Conservation (phyloP, 1,140 invertebrate species). For the Heterodera carotae region DNA sequence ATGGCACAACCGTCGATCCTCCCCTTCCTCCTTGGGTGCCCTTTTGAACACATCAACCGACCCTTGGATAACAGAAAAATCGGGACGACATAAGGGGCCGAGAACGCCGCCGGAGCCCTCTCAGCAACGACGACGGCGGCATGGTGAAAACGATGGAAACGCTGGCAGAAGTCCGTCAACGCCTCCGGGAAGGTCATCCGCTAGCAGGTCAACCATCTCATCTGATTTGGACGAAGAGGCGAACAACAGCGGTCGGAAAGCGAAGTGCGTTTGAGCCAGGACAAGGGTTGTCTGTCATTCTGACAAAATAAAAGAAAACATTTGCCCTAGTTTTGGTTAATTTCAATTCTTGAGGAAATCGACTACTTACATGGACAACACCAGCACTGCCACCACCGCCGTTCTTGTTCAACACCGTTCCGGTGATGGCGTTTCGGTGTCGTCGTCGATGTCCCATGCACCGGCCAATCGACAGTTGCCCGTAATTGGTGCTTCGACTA, state of each 20-base stretch:
- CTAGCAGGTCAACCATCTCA: background rate
- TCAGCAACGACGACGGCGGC: too few relatives aligned
- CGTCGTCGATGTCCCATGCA: background rate
- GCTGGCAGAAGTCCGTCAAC: background rate
- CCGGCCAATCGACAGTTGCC: background rate
- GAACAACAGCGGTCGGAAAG: background rate
- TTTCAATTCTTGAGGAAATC: background rate
- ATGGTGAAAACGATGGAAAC: too few relatives aligned
- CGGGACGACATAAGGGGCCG: background rate
- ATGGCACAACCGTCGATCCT: background rate
- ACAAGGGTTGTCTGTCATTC: background rate
- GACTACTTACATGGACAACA: background rate
- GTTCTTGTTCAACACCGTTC: background rate
- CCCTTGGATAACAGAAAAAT: background rate
- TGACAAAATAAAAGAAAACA: too few relatives aligned
- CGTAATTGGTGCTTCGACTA: background rate
- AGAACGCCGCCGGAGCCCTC: background rate
- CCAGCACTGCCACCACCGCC: too few relatives aligned
- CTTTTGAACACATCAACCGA: slow-evolving; percentile 1
- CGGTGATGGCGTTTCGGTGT: background rate
- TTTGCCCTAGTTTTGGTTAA: too few relatives aligned
- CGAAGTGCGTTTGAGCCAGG: background rate
- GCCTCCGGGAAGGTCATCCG: background rate
- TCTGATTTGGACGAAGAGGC: background rate
- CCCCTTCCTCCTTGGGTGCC: slow-evolving; percentile 9